These are phyloP conservation scores for Parapristionchus giblindavisi DNA, from an alignment of 2,888 invertebrate species.

Conservation along the genomic window DNA sequence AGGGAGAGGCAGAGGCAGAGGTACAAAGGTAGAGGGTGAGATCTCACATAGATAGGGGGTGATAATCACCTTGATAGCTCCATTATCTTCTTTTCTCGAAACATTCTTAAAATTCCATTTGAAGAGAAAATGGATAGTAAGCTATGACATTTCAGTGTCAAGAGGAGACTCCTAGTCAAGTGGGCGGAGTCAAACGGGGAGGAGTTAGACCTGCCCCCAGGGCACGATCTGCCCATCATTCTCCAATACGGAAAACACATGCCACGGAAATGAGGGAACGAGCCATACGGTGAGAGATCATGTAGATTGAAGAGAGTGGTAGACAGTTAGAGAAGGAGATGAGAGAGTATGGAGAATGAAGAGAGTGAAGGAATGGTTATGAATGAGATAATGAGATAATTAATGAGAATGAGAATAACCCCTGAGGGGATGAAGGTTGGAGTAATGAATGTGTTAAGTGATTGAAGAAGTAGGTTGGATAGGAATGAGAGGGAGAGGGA, in stretches of 20 bases:
- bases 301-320: neutral
- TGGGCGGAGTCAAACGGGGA: neutral
- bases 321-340: neutral
- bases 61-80: neutral
- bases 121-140: neutral
- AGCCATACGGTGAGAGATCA: constrained; percentile 4
- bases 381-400: neutral
- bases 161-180: neutral
- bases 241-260: constrained; percentile 7
- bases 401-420: neutral
- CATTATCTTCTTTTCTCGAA: neutral
- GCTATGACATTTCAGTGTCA: neutral
- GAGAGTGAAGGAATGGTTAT: neutral
- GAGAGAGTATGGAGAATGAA: neutral
- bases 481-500: constrained; percentile 16
- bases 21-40: neutral
- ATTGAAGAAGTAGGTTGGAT: neutral
- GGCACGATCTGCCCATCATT: too few relatives aligned
- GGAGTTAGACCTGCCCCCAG: neutral
- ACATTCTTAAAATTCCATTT: constrained; percentile 22
- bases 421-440: neutral
- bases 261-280: constrained; percentile 28
- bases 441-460: neutral
- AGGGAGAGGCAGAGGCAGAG: neutral
- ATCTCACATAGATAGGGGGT: neutral